Base-by-base conservation (phyloP, 30 jellyfish, hydroid and myxozoan genomes). In the Cassiopea andromeda region DNA sequence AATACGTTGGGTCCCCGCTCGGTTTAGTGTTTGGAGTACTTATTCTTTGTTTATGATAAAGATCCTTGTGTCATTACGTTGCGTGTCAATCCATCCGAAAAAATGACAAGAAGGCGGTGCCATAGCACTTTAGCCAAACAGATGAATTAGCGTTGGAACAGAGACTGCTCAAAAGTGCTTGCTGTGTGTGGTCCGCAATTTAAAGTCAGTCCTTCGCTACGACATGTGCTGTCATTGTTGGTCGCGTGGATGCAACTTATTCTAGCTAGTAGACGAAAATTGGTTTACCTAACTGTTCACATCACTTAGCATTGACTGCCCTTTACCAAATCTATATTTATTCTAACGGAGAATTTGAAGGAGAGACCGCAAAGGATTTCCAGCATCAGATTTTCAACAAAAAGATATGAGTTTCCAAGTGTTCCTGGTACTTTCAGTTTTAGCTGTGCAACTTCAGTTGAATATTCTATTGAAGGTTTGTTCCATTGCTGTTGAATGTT, bases 71-170 rank as follows among this genome's bases (percentile, higher is more conserved):
- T 87, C 94, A 87, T 78, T 87, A 78, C 90, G 60, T 87, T 48
- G 87, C 77, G 90, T 78, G 89, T 87, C 94, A 87, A 87, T 87
- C 94, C 82, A 61, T 80, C 85, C 69, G 44, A 64, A 50, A 50
- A 78, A 49, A 87, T 87, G 94, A 87, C 94, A 87, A 87, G 94
- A 78, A 80, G 94, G 94, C 94, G 94, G 94, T 64, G 74, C 90
- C 64, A 48, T 68, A 47, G 87, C 81, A 78, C 87, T 66, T 81
- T 66, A 86, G 70, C 88, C 90, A 87, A 87, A 87, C 94, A 87
- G 74, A 77, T 77, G 94, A 66, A 58, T 87, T 78, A 67, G 90
- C 78, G 77, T 78, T 45, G 18, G 81, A 87, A 76, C 69, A 60
- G 72, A 78, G 76, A 78, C 85, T 48, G 83, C 81, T 68, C 58